Conservation (phyloP, 2,113 vertebrate species). For the Narcine bancroftii region DNA sequence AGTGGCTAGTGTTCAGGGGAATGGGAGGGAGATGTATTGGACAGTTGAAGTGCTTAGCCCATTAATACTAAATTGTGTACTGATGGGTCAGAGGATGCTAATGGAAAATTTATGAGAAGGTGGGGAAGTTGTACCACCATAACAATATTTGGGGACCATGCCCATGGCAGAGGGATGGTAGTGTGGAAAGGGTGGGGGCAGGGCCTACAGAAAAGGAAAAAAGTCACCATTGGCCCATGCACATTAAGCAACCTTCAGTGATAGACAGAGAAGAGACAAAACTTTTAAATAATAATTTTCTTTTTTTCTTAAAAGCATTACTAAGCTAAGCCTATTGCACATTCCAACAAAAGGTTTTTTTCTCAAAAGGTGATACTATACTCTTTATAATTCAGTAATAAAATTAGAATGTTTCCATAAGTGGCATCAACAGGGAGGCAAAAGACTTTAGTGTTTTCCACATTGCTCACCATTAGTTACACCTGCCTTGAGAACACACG, state of each 20-base stretch:
- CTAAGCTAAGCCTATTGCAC: conserved; percentile 98
- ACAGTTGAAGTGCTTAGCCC: neutral
- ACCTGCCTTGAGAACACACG: neutral
- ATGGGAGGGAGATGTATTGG: too few species aligned
- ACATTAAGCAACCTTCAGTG: conserved; percentile 22
- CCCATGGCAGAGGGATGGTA: neutral
- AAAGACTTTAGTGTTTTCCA: neutral
- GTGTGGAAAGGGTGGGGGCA: neutral
- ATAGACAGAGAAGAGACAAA: conserved; percentile 25
- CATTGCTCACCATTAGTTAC: neutral
- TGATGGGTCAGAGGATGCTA: neutral
- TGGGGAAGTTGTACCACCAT: neutral
- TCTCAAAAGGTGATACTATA: neutral
- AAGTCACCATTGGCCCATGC: neutral
- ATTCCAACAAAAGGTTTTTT: conserved; percentile 66
- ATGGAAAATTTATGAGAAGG: neutral
- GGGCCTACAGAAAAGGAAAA: neutral
- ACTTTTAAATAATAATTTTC: conserved; percentile 36
- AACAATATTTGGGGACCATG: neutral
- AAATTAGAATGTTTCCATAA: neutral
- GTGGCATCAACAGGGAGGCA: conserved; percentile 5
- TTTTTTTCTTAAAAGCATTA: conserved; percentile 67
- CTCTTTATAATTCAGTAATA: neutral
- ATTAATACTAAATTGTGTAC: neutral
- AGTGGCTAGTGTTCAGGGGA: too few species aligned